Evolutionary conservation across 2,888 invertebrate genomes (phyloP).

Genomic region (Aleiodes alternator): DNA sequence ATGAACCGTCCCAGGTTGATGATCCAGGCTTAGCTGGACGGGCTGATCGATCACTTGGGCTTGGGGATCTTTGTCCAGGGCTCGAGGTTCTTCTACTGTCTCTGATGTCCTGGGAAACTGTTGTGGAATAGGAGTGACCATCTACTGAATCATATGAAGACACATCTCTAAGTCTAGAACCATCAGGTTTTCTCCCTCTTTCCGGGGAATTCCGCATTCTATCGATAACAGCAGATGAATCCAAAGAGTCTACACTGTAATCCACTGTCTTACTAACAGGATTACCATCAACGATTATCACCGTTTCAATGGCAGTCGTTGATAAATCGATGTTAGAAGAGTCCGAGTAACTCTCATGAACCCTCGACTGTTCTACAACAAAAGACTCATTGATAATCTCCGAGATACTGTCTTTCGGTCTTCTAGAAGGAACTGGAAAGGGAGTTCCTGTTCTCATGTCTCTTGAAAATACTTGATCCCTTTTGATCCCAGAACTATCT

Average conservation of each 20-base stretch:
- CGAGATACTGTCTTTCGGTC: constrained; percentile 57
- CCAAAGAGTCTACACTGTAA: constrained; percentile 19
- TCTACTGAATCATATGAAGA: neutral
- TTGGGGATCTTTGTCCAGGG: constrained; percentile 55
- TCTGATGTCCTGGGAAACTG: constrained; percentile 40
- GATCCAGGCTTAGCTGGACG: constrained; percentile 66
- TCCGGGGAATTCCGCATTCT: constrained; percentile 40
- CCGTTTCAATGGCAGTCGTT: constrained; percentile 64
- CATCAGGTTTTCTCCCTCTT: constrained; percentile 22
- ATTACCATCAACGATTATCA: constrained; percentile 64
- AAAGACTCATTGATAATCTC: constrained; percentile 57
- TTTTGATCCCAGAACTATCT: constrained; percentile 52
- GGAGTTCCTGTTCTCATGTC: constrained; percentile 20
- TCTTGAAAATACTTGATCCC: neutral
- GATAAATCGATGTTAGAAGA: constrained; percentile 62
- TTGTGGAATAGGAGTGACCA: constrained; percentile 39
- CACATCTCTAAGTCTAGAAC: neutral
- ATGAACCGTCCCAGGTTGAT: constrained; percentile 69
- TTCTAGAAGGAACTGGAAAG: constrained; percentile 35
- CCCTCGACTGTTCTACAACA: constrained; percentile 59
- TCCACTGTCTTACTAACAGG: constrained; percentile 52
- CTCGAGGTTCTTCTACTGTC: constrained; percentile 24
- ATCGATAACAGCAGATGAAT: constrained; percentile 1
- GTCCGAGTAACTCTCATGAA: constrained; percentile 61
- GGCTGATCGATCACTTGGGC: constrained; percentile 56